Conservation (phyloP, 1,140 invertebrate genomes). For the Archegozetes longisetosus region DNA sequence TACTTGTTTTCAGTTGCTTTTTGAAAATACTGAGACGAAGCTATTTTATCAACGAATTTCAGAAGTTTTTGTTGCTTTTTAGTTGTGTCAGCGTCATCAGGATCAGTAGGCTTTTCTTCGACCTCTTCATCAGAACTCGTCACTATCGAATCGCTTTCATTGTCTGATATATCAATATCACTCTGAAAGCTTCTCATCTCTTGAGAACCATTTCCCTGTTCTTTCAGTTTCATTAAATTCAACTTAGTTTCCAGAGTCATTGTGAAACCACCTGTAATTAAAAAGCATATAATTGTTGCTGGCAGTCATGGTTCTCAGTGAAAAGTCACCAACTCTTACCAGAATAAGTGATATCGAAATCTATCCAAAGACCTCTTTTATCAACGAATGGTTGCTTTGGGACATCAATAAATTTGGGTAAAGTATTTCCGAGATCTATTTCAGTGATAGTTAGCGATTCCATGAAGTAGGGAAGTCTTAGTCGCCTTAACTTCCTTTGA, state of each 20-base stretch:
- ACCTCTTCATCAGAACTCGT: constrained; percentile 16
- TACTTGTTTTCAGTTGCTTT: constrained; percentile 41
- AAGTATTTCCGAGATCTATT: constrained; percentile 52
- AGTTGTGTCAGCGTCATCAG: constrained; percentile 10
- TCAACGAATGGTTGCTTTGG: constrained; percentile 52
- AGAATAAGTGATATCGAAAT: constrained; percentile 74
- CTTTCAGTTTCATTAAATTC: constrained; percentile 70
- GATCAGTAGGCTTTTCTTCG: constrained; percentile 7
- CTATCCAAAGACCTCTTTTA: constrained; percentile 77
- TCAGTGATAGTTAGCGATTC: constrained; percentile 60
- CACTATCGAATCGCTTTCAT: constrained; percentile 7
- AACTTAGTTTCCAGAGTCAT: constrained; percentile 90
- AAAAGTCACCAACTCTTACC: constrained; percentile 33
- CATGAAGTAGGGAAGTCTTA: constrained; percentile 75
- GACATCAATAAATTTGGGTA: constrained; percentile 57
- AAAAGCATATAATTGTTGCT: too few relatives aligned
- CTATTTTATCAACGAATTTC: constrained; percentile 72
- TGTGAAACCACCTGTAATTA: constrained; percentile 37
- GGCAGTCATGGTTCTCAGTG: too few relatives aligned
- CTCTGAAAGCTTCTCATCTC: constrained; percentile 16
- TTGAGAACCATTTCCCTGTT: constrained; percentile 48
- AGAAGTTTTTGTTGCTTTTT: constrained; percentile 45
- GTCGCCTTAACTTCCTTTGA: constrained; percentile 66
- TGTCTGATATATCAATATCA: not conserved
- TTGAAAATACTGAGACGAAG: constrained; percentile 79